Conservation (phyloP, 2,888 invertebrate genomes). For the Synanthedon formicaeformis region DNA sequence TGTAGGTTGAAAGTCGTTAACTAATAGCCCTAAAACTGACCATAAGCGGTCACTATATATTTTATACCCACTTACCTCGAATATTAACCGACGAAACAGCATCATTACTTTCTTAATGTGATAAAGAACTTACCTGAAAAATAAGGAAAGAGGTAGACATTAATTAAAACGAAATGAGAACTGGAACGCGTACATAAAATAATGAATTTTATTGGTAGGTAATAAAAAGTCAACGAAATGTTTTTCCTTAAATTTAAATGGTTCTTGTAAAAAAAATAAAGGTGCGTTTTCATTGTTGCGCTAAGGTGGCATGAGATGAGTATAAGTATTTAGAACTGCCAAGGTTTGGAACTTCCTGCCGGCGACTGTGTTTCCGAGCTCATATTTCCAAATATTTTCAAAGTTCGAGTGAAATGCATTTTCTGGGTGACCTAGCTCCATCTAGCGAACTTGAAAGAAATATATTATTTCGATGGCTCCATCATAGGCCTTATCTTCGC, state of each 20-base stretch:
- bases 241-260: constrained; percentile 21
- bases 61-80: constrained; percentile 9
- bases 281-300: too few relatives aligned
- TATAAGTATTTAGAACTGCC: too few relatives aligned
- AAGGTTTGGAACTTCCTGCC: too few relatives aligned
- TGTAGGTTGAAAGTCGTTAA: constrained; percentile 3
- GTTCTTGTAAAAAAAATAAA: background rate
- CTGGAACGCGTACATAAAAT: constrained; percentile 12
- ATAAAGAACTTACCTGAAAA: constrained; percentile 34
- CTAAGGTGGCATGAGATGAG: too few relatives aligned
- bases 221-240: constrained; percentile 17
- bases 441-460: too few relatives aligned
- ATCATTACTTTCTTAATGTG: constrained; percentile 9
- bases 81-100: constrained; percentile 8
- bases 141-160: constrained; percentile 17
- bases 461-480: too few relatives aligned
- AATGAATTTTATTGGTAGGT: constrained; percentile 21
- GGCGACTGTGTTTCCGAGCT: too few relatives aligned
- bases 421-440: too few relatives aligned
- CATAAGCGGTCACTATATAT: constrained; percentile 1
- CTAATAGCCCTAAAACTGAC: constrained; percentile 5
- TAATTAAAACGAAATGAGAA: constrained; percentile 25
- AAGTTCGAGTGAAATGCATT: too few relatives aligned
- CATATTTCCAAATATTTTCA: too few relatives aligned
- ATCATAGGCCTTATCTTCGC: too few relatives aligned